Percentiles rank a stretch among this genome's conserved stretches.
These are phyloP conservation scores for Acromyrmex echinatior DNA, from an alignment of 1,140 invertebrate genomes.

Conservation along the genomic window DNA sequence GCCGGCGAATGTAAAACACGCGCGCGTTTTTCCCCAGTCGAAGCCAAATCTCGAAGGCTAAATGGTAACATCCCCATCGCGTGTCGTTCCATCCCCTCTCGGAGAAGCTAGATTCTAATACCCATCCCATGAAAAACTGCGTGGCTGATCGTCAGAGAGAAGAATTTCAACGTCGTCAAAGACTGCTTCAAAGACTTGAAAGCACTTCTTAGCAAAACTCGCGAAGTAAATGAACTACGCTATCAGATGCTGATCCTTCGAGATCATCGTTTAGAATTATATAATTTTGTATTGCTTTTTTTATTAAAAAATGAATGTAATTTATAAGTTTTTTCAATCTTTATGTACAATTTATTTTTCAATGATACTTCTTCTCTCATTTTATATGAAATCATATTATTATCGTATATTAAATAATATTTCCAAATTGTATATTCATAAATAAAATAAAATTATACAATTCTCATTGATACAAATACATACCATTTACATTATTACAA, in stretches of 20 bases:
- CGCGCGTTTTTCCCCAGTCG: background rate
- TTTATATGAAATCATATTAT: background rate
- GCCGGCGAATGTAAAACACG: slow-evolving; percentile 36
- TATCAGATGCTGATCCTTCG: background rate
- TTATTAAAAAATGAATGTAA: background rate
- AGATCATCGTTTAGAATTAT: background rate
- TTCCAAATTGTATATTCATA: background rate
- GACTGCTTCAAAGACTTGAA: slow-evolving; percentile 13
- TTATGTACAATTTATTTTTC: background rate
- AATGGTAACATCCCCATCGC: background rate
- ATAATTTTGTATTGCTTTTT: background rate
- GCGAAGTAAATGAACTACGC: background rate
- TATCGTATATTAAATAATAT: slow-evolving; percentile 12
- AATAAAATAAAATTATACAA: slow-evolving; percentile 17
- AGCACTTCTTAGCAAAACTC: background rate
- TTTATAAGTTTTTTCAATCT: background rate
- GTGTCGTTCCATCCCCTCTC: background rate
- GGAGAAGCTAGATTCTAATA: slow-evolving; percentile 13
- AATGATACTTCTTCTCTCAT: background rate
- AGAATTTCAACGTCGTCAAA: background rate
- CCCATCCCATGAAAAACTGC: slow-evolving; percentile 27
- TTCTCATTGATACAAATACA: background rate
- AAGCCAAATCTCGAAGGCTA: background rate
- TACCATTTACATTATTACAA: background rate
- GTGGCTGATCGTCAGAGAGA: slow-evolving; percentile 22